These are phyloP conservation scores for Euphydryas editha DNA, from an alignment of 2,888 invertebrate species.

Conservation along the genomic window DNA sequence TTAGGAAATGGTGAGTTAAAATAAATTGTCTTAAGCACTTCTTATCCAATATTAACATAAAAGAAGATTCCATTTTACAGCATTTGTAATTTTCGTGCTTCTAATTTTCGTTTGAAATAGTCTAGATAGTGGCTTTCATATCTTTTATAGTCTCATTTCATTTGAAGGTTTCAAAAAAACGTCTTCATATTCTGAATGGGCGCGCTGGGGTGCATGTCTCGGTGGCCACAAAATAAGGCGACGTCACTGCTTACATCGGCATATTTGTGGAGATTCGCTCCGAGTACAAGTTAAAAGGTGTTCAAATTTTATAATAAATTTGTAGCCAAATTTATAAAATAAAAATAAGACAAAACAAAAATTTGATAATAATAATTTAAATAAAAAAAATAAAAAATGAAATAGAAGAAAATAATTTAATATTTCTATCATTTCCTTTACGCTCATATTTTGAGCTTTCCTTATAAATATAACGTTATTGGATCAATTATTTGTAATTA, in stretches of 20 bases:
- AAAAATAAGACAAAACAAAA: neutral
- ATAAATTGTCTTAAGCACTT: constrained; percentile 7
- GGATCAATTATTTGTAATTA: too few species aligned
- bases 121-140: constrained; percentile 14
- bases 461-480: too few species aligned
- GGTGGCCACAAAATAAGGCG: constrained; percentile 64
- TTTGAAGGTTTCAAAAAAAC: constrained; percentile 55
- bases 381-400: too few species aligned
- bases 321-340: neutral
- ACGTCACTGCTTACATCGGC: constrained; percentile 63
- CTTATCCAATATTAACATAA: neutral
- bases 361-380: too few species aligned
- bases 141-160: constrained; percentile 24
- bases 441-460: too few species aligned
- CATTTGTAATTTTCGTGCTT: constrained; percentile 13
- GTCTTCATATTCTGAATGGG: constrained; percentile 65
- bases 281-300: constrained; percentile 72
- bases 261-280: constrained; percentile 66
- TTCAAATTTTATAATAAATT: neutral
- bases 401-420: too few species aligned
- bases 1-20: constrained; percentile 37
- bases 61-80: constrained; percentile 16
- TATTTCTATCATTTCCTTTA: too few species aligned
- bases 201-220: constrained; percentile 65
- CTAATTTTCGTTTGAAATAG: constrained; percentile 19